Base-by-base conservation (phyloP, 1,140 invertebrate species). In the Drosophila kikkawai region DNA sequence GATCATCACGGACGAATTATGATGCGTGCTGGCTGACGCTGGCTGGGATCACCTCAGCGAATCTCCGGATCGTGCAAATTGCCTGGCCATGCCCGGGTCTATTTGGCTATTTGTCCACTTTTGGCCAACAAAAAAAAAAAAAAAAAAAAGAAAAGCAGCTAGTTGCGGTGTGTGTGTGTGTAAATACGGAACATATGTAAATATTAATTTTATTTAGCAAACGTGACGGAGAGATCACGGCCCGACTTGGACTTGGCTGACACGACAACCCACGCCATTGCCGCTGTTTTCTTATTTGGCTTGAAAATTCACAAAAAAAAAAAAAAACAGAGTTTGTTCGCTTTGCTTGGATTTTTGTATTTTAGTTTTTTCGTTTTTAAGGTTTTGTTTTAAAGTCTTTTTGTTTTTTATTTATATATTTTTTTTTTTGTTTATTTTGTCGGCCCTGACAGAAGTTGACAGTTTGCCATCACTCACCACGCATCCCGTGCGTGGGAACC, bases 151-250 rank as follows among this genome's bases (percentile, higher is more conserved):
- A 55, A 55, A 55, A 37, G 34, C 19, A 55, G 11, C 19, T 37
- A 37, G 60, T 29, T 55, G 26, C 26, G 15, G 41, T 57, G 4
- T 59, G 41, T 79, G 47, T 73, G 75, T 79, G 60, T 80, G 75
- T 79, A 80, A 80, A 84, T 90, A 90, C 85, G 85, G 85, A 90
- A 83, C 84, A 88, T 88, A 88, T 90, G 85, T 88, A 88, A 88
- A 88, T 88, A 88, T 88, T 88, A 88, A 90, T 88, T 88, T 88
- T 88, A 88, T 90, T 88, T 85, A 88, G 71, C 85, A 88, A 88
- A 88, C 85, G 85, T 88, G 85, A 88, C 81, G 78, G 59, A 57
- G 61, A 87, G 79, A 79, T 80, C 79, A 53, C 61, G 45, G n/a
- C n/a, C 32, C 50, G 64, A 60, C 75, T 78, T 75, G 53, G 55